These are phyloP conservation scores for Amphipyra tragopoginis DNA, from an alignment of 2,888 invertebrate species.

Conservation along the genomic window DNA sequence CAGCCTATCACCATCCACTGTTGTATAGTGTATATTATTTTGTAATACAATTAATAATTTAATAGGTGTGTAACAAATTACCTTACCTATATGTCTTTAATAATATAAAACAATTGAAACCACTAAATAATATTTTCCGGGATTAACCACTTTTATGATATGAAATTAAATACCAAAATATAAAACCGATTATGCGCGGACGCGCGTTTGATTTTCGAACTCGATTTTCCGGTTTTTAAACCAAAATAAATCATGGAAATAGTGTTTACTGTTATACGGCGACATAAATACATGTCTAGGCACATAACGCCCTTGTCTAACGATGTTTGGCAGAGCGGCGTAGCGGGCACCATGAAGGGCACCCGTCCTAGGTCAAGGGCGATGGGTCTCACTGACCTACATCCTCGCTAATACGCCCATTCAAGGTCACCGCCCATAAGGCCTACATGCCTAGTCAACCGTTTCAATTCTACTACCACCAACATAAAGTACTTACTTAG, in stretches of 20 bases:
- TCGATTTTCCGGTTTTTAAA: conserved; percentile 16
- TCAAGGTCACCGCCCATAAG: conserved; percentile 71
- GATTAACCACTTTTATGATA: too few species aligned
- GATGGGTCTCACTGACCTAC: conserved; percentile 82
- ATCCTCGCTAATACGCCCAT: conserved; percentile 78
- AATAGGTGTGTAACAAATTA: too few species aligned
- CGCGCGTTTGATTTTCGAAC: conserved; percentile 2
- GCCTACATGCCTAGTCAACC: conserved; percentile 68
- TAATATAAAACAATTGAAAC: too few species aligned
- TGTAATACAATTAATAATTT: too few species aligned
- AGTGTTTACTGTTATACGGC: conserved; percentile 18
- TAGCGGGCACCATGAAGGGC: conserved; percentile 76
- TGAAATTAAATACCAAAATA: too few species aligned
- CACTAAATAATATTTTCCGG: too few species aligned
- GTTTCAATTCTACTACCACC: conserved; percentile 53
- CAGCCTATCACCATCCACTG: too few species aligned
- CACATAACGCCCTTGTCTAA: conserved; percentile 74
- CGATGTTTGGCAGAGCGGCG: conserved; percentile 68
- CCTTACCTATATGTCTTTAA: too few species aligned
- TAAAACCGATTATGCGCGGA: too few species aligned
- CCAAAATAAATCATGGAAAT: conserved; percentile 1
- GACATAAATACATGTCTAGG: conserved; percentile 32
- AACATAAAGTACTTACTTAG: conserved; percentile 24
- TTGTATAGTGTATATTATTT: too few species aligned
- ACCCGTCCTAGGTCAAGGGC: conserved; percentile 85